Evolutionary conservation across 2,888 invertebrate species (phyloP), one percentile per base, ranked within the genome.

Genomic region (Orthosia incerta): DNA sequence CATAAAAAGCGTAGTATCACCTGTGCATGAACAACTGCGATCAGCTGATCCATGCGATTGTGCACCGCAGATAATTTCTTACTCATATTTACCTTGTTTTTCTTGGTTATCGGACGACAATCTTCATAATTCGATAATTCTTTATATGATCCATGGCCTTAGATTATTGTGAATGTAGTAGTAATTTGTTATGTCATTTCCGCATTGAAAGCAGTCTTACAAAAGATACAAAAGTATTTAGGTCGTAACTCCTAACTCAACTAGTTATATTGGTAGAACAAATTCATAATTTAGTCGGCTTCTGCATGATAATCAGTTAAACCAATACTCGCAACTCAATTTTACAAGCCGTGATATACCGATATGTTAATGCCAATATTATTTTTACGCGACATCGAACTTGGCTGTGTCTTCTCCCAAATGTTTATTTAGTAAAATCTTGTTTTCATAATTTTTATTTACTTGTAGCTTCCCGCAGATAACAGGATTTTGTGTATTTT

Each of bases 31-130:
- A 26, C 20, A 61, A 56, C 3, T 51, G 59, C 56, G 64, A 59
- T 74, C 71, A 62, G 51, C 39, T 68, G 59, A 74, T 71, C 20
- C 18, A 15, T 46, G 9, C 15, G 53, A 56, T 63, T 53, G 56
- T 79, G 69, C 68, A 71, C 51, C 50, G 61, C 50, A 60, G 74
- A 83, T 74, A 63, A 26, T 23, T 0, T 70, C 13, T 53, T 23
- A 55, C 11, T 61, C 51, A 12, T 57, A 31, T 69, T 79, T 67
- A 64, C 60, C 20, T 74, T 74, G 46, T 64, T 51, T 55, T 31
- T 64, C 59, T 79, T 56, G 55, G 45, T 63, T 76, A 75, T 79
- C 71, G 13, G 39, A n/a, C 62, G 55, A 45, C 60, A 61, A 68
- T 76, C 62, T 55, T 11, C 50, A 61, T 70, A 13, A 74, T 72